Conservation (phyloP, 2,113 vertebrate species). For the Rhea americana region DNA sequence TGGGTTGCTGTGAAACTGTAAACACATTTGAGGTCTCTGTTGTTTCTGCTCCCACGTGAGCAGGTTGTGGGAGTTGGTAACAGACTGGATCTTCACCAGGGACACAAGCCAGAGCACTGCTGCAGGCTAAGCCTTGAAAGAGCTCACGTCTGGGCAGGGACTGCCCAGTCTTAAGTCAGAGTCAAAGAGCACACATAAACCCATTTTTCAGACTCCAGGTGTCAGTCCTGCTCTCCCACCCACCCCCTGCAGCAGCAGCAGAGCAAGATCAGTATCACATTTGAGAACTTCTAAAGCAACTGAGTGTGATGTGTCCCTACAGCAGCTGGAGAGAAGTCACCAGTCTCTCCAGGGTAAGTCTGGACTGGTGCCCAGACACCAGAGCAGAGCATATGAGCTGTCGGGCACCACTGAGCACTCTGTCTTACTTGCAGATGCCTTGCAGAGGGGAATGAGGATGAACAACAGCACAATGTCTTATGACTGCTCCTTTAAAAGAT, state of each 20-base stretch:
- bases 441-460: background rate
- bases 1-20: slow-evolving; percentile 52
- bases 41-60: background rate
- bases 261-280: too few relatives aligned
- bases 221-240: too few relatives aligned
- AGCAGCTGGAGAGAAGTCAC: background rate
- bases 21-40: slow-evolving; percentile 53
- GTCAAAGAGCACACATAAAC: too few relatives aligned
- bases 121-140: too few relatives aligned
- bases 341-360: background rate
- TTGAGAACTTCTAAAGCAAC: too few relatives aligned
- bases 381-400: background rate
- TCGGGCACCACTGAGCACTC: background rate
- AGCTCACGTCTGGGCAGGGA: too few relatives aligned
- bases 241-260: too few relatives aligned
- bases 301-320: background rate
- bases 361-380: background rate
- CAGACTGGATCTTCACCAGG: too few relatives aligned
- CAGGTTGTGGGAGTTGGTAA: too few relatives aligned
- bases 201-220: too few relatives aligned
- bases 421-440: background rate
- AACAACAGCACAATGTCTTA: background rate
- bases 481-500: background rate
- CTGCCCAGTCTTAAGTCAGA: too few relatives aligned
- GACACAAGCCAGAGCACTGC: too few relatives aligned